phyloP scores from a whole-genome alignment of 92 coral and sea anemone species.

The Phenganax stokvisi region DNA sequence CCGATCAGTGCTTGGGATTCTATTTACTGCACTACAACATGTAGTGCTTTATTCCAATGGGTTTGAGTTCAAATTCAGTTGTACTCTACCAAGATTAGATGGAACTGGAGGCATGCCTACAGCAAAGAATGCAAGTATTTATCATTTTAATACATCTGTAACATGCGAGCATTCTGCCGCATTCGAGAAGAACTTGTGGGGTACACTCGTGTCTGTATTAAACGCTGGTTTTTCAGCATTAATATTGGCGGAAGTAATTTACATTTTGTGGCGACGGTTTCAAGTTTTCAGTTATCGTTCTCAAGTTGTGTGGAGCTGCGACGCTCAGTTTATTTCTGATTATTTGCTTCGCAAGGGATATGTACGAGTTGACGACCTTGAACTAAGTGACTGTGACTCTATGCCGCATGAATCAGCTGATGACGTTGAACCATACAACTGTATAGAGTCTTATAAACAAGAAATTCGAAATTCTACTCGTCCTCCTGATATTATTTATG shows the following conservation, averaged over 20 bases:
- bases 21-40: not conserved
- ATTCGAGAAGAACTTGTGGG: not conserved
- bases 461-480: not conserved
- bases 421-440: not conserved
- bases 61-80: not conserved
- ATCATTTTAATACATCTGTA: not conserved
- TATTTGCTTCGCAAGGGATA: not conserved
- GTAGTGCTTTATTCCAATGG: not conserved
- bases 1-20: not conserved
- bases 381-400: not conserved
- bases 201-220: not conserved
- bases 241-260: not conserved
- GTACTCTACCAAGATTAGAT: not conserved
- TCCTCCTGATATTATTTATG: conserved; percentile 5
- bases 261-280: not conserved
- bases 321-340: not conserved
- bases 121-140: not conserved
- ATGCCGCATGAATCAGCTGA: not conserved
- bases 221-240: not conserved
- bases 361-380: not conserved
- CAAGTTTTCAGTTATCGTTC: not conserved
- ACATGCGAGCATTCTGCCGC: not conserved
- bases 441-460: not conserved
- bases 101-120: not conserved
- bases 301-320: not conserved